phyloP scores from a whole-genome alignment of 2,113 vertebrate genomes.

The Pluvialis apricaria region DNA sequence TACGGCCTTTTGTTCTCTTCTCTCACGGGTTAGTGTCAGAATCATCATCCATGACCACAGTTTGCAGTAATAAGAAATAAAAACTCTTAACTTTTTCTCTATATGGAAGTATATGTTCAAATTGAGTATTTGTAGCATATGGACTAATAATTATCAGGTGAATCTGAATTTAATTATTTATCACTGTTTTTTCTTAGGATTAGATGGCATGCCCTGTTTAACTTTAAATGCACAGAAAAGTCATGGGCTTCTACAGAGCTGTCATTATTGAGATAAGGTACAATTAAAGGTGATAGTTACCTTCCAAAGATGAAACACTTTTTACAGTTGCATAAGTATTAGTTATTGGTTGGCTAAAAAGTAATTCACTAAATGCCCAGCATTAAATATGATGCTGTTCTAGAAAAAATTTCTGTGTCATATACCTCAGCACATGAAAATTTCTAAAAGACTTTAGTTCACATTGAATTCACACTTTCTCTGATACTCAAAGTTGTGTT shows the following conservation, averaged over 20 bases:
- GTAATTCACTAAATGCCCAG: background rate
- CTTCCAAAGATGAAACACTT: background rate
- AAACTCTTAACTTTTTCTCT: background rate
- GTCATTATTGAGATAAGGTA: background rate
- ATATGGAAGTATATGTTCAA: background rate
- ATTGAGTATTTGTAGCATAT: background rate
- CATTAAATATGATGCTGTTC: background rate
- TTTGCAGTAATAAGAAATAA: background rate
- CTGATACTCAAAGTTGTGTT: background rate
- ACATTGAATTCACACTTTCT: background rate
- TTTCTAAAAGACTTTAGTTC: background rate
- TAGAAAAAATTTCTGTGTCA: background rate
- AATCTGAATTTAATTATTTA: constrained; percentile 36
- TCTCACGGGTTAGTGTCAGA: background rate
- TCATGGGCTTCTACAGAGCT: background rate
- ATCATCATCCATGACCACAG: background rate
- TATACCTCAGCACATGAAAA: background rate
- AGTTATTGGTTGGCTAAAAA: background rate
- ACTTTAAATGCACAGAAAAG: constrained; percentile 8
- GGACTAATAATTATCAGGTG: background rate
- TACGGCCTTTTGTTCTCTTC: background rate
- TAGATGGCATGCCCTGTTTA: constrained; percentile 3
- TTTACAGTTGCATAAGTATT: background rate
- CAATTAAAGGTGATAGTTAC: background rate
- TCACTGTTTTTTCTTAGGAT: constrained; percentile 25